phyloP scores from a whole-genome alignment of 2,797 vertebrate genomes.

The Amazona ochrocephala region DNA sequence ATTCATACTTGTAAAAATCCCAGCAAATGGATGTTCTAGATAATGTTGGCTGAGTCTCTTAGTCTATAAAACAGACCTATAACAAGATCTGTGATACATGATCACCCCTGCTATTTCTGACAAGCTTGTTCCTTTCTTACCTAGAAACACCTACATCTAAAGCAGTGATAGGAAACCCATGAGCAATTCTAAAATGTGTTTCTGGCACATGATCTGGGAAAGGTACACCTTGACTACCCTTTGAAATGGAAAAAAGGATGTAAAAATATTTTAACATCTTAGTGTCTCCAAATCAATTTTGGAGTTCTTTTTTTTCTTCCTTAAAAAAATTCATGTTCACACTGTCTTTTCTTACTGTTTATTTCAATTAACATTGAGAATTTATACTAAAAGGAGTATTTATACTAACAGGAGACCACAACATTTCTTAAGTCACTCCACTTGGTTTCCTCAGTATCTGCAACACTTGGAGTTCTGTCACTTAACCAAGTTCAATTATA shows the following conservation, averaged over 20 bases:
- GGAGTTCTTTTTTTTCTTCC: not conserved
- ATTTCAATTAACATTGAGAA: not conserved
- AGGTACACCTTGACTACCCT: not conserved
- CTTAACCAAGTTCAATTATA: not conserved
- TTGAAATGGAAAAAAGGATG: not conserved
- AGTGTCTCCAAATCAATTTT: not conserved
- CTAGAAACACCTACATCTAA: not conserved
- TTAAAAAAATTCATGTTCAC: not conserved
- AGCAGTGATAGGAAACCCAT: not conserved
- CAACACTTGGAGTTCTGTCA: not conserved
- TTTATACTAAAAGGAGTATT: not conserved
- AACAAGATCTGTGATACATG: not conserved
- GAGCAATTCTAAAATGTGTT: not conserved
- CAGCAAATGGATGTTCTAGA: not conserved
- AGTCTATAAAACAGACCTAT: not conserved
- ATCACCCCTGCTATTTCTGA: not conserved
- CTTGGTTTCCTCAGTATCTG: not conserved
- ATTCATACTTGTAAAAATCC: not conserved
- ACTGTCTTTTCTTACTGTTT: not conserved
- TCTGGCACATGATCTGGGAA: not conserved
- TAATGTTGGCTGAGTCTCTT: not conserved
- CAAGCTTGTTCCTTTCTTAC: not conserved
- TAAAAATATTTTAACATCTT: not conserved
- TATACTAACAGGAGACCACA: not conserved
- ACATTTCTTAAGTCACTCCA: not conserved